These are phyloP conservation scores for Heliconius melpomene DNA, from an alignment of 1,140 invertebrate genomes.

Conservation along the genomic window DNA sequence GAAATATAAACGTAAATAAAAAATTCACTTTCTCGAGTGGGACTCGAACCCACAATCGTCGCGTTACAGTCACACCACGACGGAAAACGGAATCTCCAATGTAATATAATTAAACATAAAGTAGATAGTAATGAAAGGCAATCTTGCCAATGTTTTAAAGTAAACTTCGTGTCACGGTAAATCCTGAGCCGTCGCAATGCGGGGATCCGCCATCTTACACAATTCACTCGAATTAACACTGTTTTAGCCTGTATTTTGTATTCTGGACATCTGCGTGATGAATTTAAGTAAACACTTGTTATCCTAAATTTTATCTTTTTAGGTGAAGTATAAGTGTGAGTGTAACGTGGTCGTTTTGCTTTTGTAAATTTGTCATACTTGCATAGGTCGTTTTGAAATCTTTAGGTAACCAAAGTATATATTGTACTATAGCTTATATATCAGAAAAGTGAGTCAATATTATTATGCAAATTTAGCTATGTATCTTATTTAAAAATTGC, in stretches of 20 bases:
- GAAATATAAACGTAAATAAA: too few species aligned
- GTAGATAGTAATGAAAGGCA: conserved; percentile 17
- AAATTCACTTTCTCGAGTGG: too few species aligned
- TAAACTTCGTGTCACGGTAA: conserved; percentile 19
- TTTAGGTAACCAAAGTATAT: too few species aligned
- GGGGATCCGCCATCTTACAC: conserved; percentile 18
- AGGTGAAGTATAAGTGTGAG: not conserved
- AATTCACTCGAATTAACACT: not conserved
- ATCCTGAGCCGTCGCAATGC: conserved; percentile 16
- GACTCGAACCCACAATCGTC: too few species aligned
- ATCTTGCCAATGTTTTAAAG: conserved; percentile 22
- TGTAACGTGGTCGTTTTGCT: not conserved
- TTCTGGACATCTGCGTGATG: conserved; percentile 21
- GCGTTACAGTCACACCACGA: too few species aligned
- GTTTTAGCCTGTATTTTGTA: conserved; percentile 10
- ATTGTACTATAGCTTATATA: too few species aligned
- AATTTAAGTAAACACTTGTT: conserved; percentile 6
- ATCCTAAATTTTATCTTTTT: not conserved
- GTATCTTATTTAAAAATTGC: too few species aligned
- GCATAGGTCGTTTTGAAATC: not conserved
- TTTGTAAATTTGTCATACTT: not conserved
- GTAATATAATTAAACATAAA: not conserved
- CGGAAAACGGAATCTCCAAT: not conserved
- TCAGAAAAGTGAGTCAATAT: too few species aligned
- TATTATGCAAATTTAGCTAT: too few species aligned